Evolutionary conservation across 2,113 vertebrate genomes (phyloP), one percentile per base, ranked within the genome.

Genomic region (Sclerurus mexicanus): DNA sequence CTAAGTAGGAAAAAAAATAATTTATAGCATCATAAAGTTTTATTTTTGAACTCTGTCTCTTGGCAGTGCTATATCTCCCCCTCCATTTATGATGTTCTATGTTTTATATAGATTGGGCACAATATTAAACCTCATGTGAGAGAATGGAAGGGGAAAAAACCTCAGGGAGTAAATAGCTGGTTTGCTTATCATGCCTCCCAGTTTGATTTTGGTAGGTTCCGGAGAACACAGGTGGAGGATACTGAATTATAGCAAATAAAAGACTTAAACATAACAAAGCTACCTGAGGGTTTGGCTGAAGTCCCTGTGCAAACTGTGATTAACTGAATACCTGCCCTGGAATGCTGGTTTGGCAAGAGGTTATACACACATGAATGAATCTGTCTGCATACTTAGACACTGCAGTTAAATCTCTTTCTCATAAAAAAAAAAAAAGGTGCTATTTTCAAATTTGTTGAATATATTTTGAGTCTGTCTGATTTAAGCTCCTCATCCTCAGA

Each of bases 261-360:
- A 97, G 73, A 88, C 77, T 95, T 87, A 96, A 95, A 94, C 80
- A 87, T 93, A 84, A 90, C 74, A 94, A 95, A 96, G 96, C 60
- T 94, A 97, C 95, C 96, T 94, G 97, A 98, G 95, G 94, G 96
- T 96, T 98, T 98, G 97, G 98, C 98, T 98, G 97, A 93, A 93
- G 92, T 98, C 97, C 95, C 97, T 96, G 91, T 66, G 92, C 80
- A 96, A 97, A 98, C 85, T 92, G 66, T 90, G 98, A 98, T 98
- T 98, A 99, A 98, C 97, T 96, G 93, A 97, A 98, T 98, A 95
- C 98, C 98, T 98, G 97, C 91, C 76, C 85, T 96, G 98, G 98
- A 98, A 98, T 98, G 97, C 92, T 96, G 98, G 97, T 96, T 98
- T 99, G 99, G 99, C 98, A 98, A 94, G 76, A 89, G 90, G 95